A percentile compares a stretch with the other conserved stretches of the same genome.
Evolutionary conservation across 2,797 vertebrate species (phyloP).

Genomic region (Champsocephalus gunnari): DNA sequence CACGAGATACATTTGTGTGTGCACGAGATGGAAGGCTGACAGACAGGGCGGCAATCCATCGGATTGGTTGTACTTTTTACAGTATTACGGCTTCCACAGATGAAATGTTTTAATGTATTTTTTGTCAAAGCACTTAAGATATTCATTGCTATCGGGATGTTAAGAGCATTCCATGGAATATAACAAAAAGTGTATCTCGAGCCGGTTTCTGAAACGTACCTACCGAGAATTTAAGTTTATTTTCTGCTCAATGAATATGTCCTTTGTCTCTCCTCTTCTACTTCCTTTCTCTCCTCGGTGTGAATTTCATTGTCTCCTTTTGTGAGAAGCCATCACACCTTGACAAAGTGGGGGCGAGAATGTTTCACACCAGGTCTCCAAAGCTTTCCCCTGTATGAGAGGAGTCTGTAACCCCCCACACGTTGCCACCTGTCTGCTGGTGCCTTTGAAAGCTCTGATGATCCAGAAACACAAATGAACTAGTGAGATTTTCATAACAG

Average conservation of each 20-base stretch:
- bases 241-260: not conserved
- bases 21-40: no score
- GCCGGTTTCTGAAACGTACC: no score
- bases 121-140: no score
- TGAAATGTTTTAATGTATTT: no score
- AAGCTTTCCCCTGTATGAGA: constrained; percentile 10
- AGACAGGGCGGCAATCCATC: no score
- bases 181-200: no score
- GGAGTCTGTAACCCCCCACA: constrained; percentile 17
- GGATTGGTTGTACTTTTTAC: no score
- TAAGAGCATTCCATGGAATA: no score
- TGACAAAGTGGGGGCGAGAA: constrained; percentile 16
- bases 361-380: constrained; percentile 37
- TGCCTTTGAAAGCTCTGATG: not conserved
- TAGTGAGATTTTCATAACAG: not conserved
- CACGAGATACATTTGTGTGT: no score
- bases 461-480: not conserved
- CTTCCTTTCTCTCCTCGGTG: constrained; percentile 4
- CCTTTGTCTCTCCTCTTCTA: not conserved
- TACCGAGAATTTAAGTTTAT: not conserved
- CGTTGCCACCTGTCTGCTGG: constrained; percentile 15
- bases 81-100: no score
- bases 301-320: no score
- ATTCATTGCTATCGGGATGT: no score
- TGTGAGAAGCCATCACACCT: constrained; percentile 11